Conservation (phyloP, 2,113 vertebrate genomes). For the Aegithalos caudatus region DNA sequence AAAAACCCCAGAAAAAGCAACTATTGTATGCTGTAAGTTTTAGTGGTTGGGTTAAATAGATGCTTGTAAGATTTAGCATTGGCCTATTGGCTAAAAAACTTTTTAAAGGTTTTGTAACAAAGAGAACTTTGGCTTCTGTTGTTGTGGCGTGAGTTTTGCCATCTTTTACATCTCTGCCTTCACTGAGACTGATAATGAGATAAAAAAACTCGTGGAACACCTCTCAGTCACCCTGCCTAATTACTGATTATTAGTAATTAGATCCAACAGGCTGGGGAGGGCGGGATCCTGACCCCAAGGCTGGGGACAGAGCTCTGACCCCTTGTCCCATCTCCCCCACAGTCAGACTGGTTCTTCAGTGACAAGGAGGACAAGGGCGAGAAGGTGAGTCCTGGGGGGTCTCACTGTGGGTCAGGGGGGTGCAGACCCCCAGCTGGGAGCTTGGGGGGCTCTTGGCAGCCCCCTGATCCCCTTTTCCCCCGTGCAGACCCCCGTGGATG, state of each 20-base stretch:
- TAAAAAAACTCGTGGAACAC: background rate
- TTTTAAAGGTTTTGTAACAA: background rate
- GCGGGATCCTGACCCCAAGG: fast-evolving
- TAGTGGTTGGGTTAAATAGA: too few species aligned
- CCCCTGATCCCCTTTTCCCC: background rate
- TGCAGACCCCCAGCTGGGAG: fast-evolving
- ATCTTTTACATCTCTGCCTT: background rate
- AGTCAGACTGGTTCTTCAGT: conserved; percentile 92
- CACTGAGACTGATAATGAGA: too few species aligned
- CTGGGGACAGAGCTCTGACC: background rate
- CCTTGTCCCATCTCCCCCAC: background rate
- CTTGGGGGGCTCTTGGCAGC: fast-evolving
- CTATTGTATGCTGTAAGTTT: too few species aligned
- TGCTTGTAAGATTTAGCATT: background rate
- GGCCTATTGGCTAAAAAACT: background rate
- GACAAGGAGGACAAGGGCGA: conserved; percentile 91
- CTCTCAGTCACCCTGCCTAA: too few species aligned
- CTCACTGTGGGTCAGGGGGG: fast-evolving
- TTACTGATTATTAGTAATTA: background rate
- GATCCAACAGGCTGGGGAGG: background rate
- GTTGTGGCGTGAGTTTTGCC: background rate
- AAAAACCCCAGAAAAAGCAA: too few species aligned
- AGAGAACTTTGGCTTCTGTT: background rate
- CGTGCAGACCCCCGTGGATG: conserved; percentile 89
- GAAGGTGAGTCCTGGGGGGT: conserved; percentile 74